Conservation (phyloP, 2,888 invertebrate genomes). For the Drosophila kanekoi region DNA sequence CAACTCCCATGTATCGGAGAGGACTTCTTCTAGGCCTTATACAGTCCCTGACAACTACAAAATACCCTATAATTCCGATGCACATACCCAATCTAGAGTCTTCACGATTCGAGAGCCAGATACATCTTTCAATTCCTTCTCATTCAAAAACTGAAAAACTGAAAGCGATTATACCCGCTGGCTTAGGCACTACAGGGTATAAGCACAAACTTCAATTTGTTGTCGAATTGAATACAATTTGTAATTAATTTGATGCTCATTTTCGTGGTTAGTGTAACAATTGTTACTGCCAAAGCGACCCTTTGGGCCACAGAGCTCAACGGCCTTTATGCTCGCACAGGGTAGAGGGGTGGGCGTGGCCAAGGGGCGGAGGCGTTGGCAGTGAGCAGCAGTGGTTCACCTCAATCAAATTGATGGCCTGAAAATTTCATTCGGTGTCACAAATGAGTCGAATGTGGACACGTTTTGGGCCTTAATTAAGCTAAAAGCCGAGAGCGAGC, state of each 20-base stretch:
- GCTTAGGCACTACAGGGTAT: not conserved
- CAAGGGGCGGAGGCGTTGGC: not conserved
- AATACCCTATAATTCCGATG: too few species aligned
- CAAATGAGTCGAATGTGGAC: conserved; percentile 9
- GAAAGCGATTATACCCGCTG: not conserved
- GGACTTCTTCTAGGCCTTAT: too few species aligned
- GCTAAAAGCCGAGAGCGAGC: conserved; percentile 34
- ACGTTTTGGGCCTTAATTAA: conserved; percentile 43
- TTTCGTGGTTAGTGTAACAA: conserved; percentile 9
- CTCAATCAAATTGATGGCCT: conserved; percentile 50
- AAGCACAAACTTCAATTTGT: not conserved
- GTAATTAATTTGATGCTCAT: conserved; percentile 41
- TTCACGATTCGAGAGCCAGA: too few species aligned
- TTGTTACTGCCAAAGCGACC: conserved; percentile 10
- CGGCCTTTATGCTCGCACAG: not conserved
- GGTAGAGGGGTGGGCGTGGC: not conserved
- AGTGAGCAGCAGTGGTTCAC: not conserved
- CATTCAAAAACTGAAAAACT: too few species aligned
- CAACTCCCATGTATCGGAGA: too few species aligned
- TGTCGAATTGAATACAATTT: conserved; percentile 18
- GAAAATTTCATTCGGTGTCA: conserved; percentile 36
- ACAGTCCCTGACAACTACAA: too few species aligned
- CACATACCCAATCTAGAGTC: too few species aligned
- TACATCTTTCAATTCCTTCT: too few species aligned
- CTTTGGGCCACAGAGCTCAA: conserved; percentile 5